Evolutionary conservation across 2,113 vertebrate species (phyloP), one percentile per base, ranked within the genome.

Genomic region (Emydura subglobosa): DNA sequence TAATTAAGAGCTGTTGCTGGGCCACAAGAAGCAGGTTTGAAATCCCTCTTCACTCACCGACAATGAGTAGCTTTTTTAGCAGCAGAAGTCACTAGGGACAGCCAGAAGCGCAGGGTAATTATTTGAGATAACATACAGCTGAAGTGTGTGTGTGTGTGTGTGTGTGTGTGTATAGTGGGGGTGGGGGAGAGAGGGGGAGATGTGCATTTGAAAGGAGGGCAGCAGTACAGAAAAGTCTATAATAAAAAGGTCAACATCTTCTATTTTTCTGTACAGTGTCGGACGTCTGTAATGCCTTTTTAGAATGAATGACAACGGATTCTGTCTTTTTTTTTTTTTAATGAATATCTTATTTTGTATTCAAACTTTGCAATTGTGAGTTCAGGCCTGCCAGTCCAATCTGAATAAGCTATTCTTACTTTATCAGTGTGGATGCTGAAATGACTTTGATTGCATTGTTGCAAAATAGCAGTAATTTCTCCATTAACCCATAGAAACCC

Each of bases 1-100:
- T 99, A 99, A 99, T 99, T 99, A 99, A 99, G 99, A 99, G 98
- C 99, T 98, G 98, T 99, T 99, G 99, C 99, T 98, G 98, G 99
- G 98, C 99, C 99, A 99, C 98, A 98, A 99, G 99, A 99, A 99
- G 99, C 98, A 98, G 98, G 98, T 98, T 98, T 99, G 98, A 99
- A 99, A 99, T 99, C 99, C 99, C 98, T 98, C 98, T 98, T 98
- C 97, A 98, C 98, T 98, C 98, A 97, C 98, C 98, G 98, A 98
- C 99, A 98, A 99, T 98, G 98, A 98, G 98, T 98, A 98, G 98
- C 98, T 98, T 98, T 98, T 99, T 98, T 98, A 98, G 98, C 98
- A 98, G 98, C 98, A 98, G 97, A 98, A 98, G 98, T 98, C 98
- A 98, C 98, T 87, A 95, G 99, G 99, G 99, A 99, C 98, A 98